A percentile compares a stretch with the other conserved stretches of the same genome.
phyloP scores from a whole-genome alignment of 1,140 invertebrate genomes.

The Solenopsis invicta region DNA sequence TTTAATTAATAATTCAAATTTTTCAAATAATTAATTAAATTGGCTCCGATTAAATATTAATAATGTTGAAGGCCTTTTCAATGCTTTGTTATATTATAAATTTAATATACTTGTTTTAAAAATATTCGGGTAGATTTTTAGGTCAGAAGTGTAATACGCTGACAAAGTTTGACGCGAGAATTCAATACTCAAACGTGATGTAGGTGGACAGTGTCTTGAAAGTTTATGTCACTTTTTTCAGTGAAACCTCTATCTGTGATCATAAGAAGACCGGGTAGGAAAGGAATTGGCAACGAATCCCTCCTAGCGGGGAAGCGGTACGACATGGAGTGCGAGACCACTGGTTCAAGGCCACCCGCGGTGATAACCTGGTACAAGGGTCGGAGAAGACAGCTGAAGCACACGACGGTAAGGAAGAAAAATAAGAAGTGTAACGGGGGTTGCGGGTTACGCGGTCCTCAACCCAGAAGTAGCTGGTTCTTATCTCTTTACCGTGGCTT shows the following conservation, averaged over 20 bases:
- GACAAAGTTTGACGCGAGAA: not conserved
- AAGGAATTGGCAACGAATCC: slow-evolving; percentile 76
- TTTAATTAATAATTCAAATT: slow-evolving; percentile 27
- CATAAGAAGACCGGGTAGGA: slow-evolving; percentile 88
- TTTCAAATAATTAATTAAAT: slow-evolving; percentile 16
- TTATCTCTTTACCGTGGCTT: slow-evolving; percentile 32
- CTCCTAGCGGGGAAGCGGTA: slow-evolving; percentile 92
- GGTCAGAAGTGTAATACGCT: not conserved
- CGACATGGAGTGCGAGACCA: slow-evolving; percentile 93
- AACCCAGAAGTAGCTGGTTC: slow-evolving; percentile 33
- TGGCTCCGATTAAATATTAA: not conserved
- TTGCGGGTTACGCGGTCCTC: slow-evolving; percentile 6
- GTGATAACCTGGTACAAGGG: slow-evolving; percentile 96
- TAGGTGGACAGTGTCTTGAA: not conserved
- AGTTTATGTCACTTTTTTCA: slow-evolving; percentile 81
- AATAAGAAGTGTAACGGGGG: slow-evolving; percentile 57
- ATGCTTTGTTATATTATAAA: not conserved
- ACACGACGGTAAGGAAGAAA: slow-evolving; percentile 89
- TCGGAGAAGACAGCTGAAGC: slow-evolving; percentile 89
- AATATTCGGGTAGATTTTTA: not conserved
- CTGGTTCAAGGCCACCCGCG: slow-evolving; percentile 94
- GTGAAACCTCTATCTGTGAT: slow-evolving; percentile 93
- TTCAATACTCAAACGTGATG: not conserved
- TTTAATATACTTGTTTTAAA: not conserved
- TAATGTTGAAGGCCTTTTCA: not conserved